Evolutionary conservation across 2,797 vertebrate species (phyloP), one percentile per base, ranked within the genome.

Genomic region (Sebastes trivittatus): DNA sequence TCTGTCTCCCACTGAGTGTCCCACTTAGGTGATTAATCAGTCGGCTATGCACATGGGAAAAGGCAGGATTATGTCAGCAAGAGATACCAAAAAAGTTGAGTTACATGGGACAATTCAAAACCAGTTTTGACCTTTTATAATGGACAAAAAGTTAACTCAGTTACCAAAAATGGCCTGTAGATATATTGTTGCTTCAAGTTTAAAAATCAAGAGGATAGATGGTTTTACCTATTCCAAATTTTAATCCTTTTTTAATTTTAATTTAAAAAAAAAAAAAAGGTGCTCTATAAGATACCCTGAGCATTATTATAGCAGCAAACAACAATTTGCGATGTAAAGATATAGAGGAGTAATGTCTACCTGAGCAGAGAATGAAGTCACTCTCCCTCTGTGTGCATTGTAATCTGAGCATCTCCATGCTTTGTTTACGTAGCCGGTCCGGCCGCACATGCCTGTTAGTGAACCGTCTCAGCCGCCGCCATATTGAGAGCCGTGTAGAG

Each of bases 11-110:
- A 52, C 52, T 61, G 88, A 85, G 82, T 11, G 25, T 63, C 78
- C 86, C 46, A 42, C 61, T 78, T 65, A 27, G 68, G 11, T 29
- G 60, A 83, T 87, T 66, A 83, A 88, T 91, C 81, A 82, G 85
- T 90, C 64, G 67, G 66, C 54, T 42, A 23, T 58, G 61, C 32
- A 65, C 42, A 55, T 29, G 29, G 61, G 59, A 62, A 36, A 62
- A 72, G 18, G 34, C 25, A 69, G 30, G 32, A 49, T 22, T 20
- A 2, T 36, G 7, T 20, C 2, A 0, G n/a, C 11, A 36, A 18
- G 49, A 46, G 10, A 30, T 30, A n/a, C 8, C 8, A 38, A 27
- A 70, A 73, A 58, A 63, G 14, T 64, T 52, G 42, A 11, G 6
- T 36, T 34, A 6, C 3, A 30, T 27, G 7, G 27, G 29, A 20